Base-by-base conservation (phyloP, 2,888 invertebrate genomes). In the Drosophila cyrtoloma region DNA sequence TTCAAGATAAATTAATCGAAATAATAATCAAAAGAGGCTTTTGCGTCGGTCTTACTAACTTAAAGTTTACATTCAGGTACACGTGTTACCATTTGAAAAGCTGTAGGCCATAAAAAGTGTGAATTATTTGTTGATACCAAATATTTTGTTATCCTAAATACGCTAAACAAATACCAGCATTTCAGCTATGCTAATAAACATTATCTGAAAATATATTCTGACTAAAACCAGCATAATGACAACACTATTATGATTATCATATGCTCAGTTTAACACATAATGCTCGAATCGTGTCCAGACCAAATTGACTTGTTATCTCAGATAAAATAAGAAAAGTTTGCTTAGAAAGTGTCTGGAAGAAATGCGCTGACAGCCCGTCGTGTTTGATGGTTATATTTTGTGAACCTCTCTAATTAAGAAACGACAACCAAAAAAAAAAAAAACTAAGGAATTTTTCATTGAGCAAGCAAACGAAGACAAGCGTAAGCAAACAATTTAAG, bases 221-320 rank as follows among this genome's bases (percentile, higher is more conserved):
- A 22, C 32, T 28, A 16, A n/a, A 47, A 28, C 28, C 10, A 61
- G 37, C 14, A 28, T 37, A 47, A 44, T 19, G 42, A 69, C 59
- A 61, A 50, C 51, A 60, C 32, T 58, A 65, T 63, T 75, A 66
- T 64, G 56, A 53, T 61, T 60, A 70, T 79, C 63, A 33, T 51
- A 42, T 57, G 61, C 50, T 44, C 56, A 35, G 50, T 33, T 64
- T 61, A 60, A 72, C 67, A 64, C 78, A 68, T 77, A 53, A 44
- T 68, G 58, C n/a, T 44, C 64, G 58, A 35, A 62, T 77, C 59
- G 73, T 65, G 62, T 59, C 42, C 58, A 68, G 76, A 64, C 59
- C 68, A 68, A 79, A 79, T 79, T 76, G 71, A 78, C 51, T 79
- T 76, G 80, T 76, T 78, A 77, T 80, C 81, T 68, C n/a, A 16